Evolutionary conservation across 2,797 vertebrate genomes (phyloP).

Genomic region (Selene dorsalis): DNA sequence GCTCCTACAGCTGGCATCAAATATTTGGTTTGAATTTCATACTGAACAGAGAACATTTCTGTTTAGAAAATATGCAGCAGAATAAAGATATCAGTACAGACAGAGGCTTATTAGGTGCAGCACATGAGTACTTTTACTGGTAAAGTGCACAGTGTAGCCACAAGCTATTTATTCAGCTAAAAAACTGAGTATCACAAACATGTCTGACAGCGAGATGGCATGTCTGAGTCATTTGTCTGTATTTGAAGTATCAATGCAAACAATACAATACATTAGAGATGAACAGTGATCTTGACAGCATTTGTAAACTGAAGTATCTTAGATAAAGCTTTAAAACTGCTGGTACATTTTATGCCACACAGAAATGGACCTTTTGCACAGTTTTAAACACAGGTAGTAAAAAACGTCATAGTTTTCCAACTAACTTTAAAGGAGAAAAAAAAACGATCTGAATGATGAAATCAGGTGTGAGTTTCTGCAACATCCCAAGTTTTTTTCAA

Average conservation of each 20-base stretch:
- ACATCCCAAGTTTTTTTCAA: neutral
- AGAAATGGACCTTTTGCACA: neutral
- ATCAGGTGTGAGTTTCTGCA: neutral
- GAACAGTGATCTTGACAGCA: neutral
- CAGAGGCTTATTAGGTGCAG: neutral
- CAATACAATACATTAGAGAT: neutral
- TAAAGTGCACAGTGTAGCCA: neutral
- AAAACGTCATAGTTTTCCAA: neutral
- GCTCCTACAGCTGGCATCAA: neutral
- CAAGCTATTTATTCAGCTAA: neutral
- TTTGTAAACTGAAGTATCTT: too few relatives aligned
- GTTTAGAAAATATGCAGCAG: constrained; percentile 2
- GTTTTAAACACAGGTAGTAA: neutral
- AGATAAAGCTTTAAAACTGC: neutral
- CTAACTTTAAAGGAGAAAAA: neutral
- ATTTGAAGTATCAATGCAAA: neutral
- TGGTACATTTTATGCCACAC: neutral
- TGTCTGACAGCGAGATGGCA: neutral
- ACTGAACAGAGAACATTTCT: neutral
- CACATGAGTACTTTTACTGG: neutral
- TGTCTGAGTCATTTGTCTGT: neutral
- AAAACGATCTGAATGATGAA: constrained; percentile 7
- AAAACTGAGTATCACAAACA: neutral
- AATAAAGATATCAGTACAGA: neutral
- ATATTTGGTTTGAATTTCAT: neutral